A percentile compares a stretch with the other conserved stretches of the same genome.
phyloP scores from a whole-genome alignment of 1,140 invertebrate genomes.

The Pseudomyrmex sp. region DNA sequence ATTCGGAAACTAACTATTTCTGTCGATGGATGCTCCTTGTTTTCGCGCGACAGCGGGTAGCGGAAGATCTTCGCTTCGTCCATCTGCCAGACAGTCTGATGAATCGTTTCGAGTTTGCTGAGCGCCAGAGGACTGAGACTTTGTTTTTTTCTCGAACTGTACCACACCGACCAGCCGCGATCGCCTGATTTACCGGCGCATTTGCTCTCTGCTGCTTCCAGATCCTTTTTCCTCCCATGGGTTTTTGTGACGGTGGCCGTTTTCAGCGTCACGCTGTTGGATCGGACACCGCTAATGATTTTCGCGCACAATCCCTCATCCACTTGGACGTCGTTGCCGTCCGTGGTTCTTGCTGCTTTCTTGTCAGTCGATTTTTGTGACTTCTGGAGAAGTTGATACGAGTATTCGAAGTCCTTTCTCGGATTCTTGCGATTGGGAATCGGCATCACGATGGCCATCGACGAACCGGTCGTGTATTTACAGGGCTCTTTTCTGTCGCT shows the following conservation, averaged over 20 bases:
- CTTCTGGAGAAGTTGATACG: slow-evolving; percentile 67
- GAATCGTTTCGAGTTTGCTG: slow-evolving; percentile 76
- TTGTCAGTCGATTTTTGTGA: slow-evolving; percentile 59
- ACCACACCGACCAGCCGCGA: slow-evolving; percentile 78
- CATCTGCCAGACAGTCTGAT: slow-evolving; percentile 78
- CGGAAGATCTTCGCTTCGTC: slow-evolving; percentile 77
- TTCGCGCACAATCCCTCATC: slow-evolving; percentile 43
- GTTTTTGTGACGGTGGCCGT: slow-evolving; percentile 7
- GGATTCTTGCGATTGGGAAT: slow-evolving; percentile 60
- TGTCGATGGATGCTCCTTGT: slow-evolving; percentile 20
- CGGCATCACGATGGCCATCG: slow-evolving; percentile 44
- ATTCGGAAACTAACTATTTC: slow-evolving; percentile 64
- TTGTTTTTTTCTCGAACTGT: slow-evolving; percentile 76
- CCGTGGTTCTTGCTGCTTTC: slow-evolving; percentile 24
- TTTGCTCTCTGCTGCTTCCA: slow-evolving; percentile 55
- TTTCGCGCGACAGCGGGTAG: slow-evolving; percentile 58
- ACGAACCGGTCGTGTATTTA: slow-evolving; percentile 45
- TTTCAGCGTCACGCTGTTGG: background rate
- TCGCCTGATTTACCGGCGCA: slow-evolving; percentile 63
- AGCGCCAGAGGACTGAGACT: slow-evolving; percentile 68
- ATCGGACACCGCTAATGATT: background rate
- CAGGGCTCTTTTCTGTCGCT: slow-evolving; percentile 63
- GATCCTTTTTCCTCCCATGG: slow-evolving; percentile 58
- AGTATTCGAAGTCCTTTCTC: slow-evolving; percentile 63
- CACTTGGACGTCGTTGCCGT: slow-evolving; percentile 28